Evolutionary conservation across 2,113 vertebrate species (phyloP).

Genomic region (Scomber japonicus): DNA sequence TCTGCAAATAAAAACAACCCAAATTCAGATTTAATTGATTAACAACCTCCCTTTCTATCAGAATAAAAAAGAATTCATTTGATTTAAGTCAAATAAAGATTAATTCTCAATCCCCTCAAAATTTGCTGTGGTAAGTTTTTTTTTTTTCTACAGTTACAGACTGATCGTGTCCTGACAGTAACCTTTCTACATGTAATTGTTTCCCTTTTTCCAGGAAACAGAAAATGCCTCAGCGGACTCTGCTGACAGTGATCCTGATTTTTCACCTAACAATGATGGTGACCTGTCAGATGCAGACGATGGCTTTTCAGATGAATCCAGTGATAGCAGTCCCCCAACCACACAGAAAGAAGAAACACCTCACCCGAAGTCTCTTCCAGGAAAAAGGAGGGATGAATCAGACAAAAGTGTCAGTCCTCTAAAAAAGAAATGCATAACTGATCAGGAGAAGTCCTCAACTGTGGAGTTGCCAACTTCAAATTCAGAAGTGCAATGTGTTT

Average conservation of each 20-base stretch:
- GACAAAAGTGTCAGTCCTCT: background rate
- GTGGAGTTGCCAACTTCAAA: constrained; percentile 6
- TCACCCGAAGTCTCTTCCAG: background rate
- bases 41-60: no score
- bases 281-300: constrained; percentile 8
- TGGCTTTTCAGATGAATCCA: constrained; percentile 30
- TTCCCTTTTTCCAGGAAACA: constrained; percentile 35
- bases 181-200: background rate
- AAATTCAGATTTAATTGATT: no score
- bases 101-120: no score
- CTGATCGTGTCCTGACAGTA: background rate
- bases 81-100: no score
- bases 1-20: no score
- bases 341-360: background rate
- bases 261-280: constrained; percentile 2
- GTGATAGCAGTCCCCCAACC: background rate
- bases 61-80: no score
- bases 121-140: no score
- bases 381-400: background rate
- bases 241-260: constrained; percentile 17
- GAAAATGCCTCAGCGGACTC: constrained; percentile 6
- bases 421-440: background rate
- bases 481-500: background rate
- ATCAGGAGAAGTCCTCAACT: background rate
- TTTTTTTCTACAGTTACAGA: no score